Base-by-base conservation (phyloP, 2,797 vertebrate species). In the Enteromius fasciolatus region DNA sequence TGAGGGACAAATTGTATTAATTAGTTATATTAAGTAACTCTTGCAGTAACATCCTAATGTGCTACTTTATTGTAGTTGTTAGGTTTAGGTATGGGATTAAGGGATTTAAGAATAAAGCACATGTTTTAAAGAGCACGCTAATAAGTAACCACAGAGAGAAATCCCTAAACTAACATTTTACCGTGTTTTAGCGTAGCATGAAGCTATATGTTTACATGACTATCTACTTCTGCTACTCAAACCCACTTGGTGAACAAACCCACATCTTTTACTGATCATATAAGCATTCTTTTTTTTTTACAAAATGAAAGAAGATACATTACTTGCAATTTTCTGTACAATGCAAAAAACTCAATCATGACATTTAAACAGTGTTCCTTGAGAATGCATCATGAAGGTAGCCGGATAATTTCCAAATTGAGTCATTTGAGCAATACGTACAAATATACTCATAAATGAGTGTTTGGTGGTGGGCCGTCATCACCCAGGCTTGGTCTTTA, bases 401-500 rank as follows among this genome's bases (percentile, higher is more conserved):
- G 5, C 28, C 3, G 10, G 31, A 31, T 1, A n/a, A 68, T 39
- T 72, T 39, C 4, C 1, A 39, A 31, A 50, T 41, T 5, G 33
- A 31, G 23, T 39, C 23, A 61, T 78, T 50, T 77, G 63, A 68
- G 81, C 68, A 76, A 73, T 52, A 57, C 54, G 9, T 18, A 70
- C 10, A 72, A 72, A 72, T 28, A 33, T 7, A 54, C 20, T 63
- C 31, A 44, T 28, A 82, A 72, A 82, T 80, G 57, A 74, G 46
- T 14, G 61, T 41, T 81, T 78, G 25, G 25, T 52, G 25, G 28
- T 50, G 23, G 75, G 33, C 64, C 18, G 64, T 48, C 81, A 18
- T 33, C 52, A 77, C 28, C 57, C 48, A 50, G 73, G 73, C 68
- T 15, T 25, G 44, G 44, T 25, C 31, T 23, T 7, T n/a, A 18